Conservation (phyloP, 2,888 invertebrate species). For the Pseudococcus viburni region DNA sequence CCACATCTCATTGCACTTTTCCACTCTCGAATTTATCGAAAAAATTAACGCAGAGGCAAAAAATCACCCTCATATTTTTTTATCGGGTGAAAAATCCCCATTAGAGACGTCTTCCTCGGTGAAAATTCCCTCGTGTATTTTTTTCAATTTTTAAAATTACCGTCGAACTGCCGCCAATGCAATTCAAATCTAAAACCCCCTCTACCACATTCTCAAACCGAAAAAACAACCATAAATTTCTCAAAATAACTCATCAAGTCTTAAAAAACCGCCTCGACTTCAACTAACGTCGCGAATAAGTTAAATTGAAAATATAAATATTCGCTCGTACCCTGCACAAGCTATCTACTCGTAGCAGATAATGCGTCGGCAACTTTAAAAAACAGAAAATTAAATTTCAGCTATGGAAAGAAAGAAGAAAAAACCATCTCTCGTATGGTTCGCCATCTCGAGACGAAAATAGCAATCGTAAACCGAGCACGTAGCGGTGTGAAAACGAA, state of each 20-base stretch:
- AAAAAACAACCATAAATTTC: no score
- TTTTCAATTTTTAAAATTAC: no score
- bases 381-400: slow-evolving; percentile 28
- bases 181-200: neutral
- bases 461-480: slow-evolving; percentile 12
- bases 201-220: no score
- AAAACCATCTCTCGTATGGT: neutral
- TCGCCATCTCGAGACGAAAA: neutral
- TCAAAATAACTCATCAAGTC: neutral
- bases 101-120: no score
- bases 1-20: no score
- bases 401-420: neutral
- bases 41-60: no score
- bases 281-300: neutral
- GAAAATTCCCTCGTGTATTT: no score
- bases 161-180: neutral
- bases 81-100: no score
- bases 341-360: slow-evolving; percentile 21
- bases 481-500: slow-evolving; percentile 33
- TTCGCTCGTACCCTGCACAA: neutral
- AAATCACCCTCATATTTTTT: no score
- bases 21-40: no score
- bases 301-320: slow-evolving; percentile 44
- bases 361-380: slow-evolving; percentile 24
- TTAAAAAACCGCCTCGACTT: neutral